phyloP scores from a whole-genome alignment of 1,140 invertebrate species.

The Reticulitermes speratus region DNA sequence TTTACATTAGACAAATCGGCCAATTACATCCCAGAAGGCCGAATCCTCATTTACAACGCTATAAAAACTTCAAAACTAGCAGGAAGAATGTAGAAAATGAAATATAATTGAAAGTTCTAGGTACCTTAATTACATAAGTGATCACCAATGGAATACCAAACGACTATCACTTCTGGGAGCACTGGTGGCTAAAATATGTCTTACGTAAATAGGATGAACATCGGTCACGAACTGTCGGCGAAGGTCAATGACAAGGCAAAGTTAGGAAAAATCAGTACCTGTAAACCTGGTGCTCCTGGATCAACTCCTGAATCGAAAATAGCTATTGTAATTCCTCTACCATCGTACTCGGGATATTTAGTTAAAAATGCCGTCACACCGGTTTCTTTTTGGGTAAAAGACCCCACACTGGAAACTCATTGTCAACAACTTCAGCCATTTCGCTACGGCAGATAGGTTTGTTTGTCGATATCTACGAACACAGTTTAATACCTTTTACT shows the following conservation, averaged over 20 bases:
- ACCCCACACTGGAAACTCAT: constrained; percentile 77
- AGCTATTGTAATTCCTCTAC: constrained; percentile 86
- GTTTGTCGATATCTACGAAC: neutral
- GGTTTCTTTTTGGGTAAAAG: constrained; percentile 96
- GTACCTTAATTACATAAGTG: too few species aligned
- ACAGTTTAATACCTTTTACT: too few species aligned
- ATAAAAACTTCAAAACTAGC: too few species aligned
- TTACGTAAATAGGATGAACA: too few species aligned
- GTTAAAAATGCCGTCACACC: constrained; percentile 82
- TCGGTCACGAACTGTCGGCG: neutral
- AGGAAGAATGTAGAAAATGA: too few species aligned
- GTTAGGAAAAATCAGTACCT: constrained; percentile 62
- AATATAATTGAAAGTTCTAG: too few species aligned
- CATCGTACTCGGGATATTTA: constrained; percentile 93
- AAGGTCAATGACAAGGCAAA: constrained; percentile 22
- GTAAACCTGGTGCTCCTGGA: constrained; percentile 88
- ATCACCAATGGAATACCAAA: too few species aligned
- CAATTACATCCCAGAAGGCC: too few species aligned
- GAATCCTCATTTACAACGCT: too few species aligned
- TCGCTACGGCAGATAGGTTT: neutral
- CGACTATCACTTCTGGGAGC: too few species aligned
- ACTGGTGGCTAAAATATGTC: too few species aligned
- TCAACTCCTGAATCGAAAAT: constrained; percentile 98
- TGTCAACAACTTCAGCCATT: constrained; percentile 48
- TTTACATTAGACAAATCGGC: too few species aligned